Evolutionary conservation across 2,888 invertebrate genomes (phyloP), one percentile per base, ranked within the genome.

Genomic region (Brachypalpus laphriformis): DNA sequence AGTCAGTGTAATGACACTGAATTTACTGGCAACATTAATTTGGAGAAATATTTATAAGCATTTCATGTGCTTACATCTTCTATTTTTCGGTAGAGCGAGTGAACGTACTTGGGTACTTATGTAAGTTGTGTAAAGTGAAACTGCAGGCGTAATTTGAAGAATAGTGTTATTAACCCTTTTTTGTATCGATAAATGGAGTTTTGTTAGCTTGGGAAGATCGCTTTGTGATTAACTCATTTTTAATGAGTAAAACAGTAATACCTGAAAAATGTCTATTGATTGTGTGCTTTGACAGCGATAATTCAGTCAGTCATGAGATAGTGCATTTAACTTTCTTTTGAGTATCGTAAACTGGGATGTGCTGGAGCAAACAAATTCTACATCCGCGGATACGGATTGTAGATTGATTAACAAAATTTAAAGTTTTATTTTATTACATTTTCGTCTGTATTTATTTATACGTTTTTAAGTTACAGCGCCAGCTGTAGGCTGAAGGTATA

Each of bases 11-110:
- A 63, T 63, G 47, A 47, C 63, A 59, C 22, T n/a, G 14, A 7
- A 49, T 22, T n/a, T 5, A 45, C 25, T 9, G 45, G 18, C 42
- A 28, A 9, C 18, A 45, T 45, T 63, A 31, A 63, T 47, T 47
- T 63, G 63, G 9, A 31, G 40, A 63, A 63, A 45, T 63, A 63
- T 63, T 47, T 47, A 63, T 25, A 28, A 63, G 63, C 20, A 40
- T 59, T 40, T 59, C 28, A 47, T 18, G 61, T 14, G 42, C n/a
- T 28, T 51, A 54, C 16, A 9, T 28, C 2, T 28, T 16, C 25
- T 51, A 7, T 51, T 51, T 49, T 22, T 49, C 7, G n/a, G 1
- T n/a, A n/a, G n/a, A 5, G 25, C 25, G 25, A 14, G 6, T 40
- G 14, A 5, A 40, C 7, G 40, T 40, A 14, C 4, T 4, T 14